Base-by-base conservation (phyloP, 2,888 invertebrate genomes). In the Didymodactylos carnosus region DNA sequence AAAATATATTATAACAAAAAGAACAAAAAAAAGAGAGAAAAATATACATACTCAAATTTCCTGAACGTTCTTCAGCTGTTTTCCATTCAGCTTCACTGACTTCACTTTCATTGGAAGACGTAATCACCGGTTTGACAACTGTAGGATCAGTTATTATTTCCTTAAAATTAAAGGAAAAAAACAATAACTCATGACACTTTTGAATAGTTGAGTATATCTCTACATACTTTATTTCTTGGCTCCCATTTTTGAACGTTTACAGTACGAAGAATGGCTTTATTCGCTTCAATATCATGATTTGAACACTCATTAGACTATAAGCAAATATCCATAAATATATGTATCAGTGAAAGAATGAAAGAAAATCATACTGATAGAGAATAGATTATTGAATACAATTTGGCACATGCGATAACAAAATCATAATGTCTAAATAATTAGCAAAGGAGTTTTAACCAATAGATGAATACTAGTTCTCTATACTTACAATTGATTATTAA, bases 351-450 rank as follows among this genome's bases (percentile, higher is more conserved):
- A n/a, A n/a, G n/a, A n/a, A n/a, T n/a, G n/a, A n/a, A n/a, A n/a
- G n/a, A n/a, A n/a, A n/a, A n/a, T n/a, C n/a, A 35, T 35, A 62
- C 62, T n/a, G 62, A 14, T 25, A 82, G 74, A 11, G 76, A 76
- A 76, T 76, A 77, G 8, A 78, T 77, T 62, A 79, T 79, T 51
- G 82, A 82, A 77, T 79, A 79, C 13, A 82, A 76, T 41, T 79
- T 78, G 23, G 82, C 81, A 43, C 79, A 78, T 51, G 80, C 79
- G n/a, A 75, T 73, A 39, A 82, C 78, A 78, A 81, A 82, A 43
- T 76, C 51, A 75, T 80, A 46, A 75, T 81, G 81, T 29, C 82
- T 82, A 78, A 16, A 79, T 77, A 62, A 71, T 23, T 2, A 23
- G 7, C 23, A n/a, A n/a, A n/a, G n/a, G n/a, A n/a, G n/a, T n/a